Conservation (phyloP, 2,113 vertebrate genomes). For the Charadrius vociferus region DNA sequence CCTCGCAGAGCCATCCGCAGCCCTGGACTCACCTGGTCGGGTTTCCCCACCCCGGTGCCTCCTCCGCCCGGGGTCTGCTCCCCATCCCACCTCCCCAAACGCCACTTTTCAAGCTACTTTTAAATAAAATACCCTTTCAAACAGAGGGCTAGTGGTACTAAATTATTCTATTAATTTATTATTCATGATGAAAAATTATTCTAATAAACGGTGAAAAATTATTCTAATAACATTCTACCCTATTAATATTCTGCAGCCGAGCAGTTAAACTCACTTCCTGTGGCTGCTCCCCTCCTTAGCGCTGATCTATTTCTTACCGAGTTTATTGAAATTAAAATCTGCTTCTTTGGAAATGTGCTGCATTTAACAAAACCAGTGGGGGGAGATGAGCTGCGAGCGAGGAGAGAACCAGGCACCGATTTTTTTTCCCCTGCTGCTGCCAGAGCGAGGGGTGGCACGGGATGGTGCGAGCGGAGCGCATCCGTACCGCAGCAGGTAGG, state of each 20-base stretch:
- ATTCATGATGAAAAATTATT: constrained; percentile 74
- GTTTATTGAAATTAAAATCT: constrained; percentile 60
- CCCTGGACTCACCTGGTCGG: rapidly evolving
- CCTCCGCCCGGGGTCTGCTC: background rate
- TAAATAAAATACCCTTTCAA: constrained; percentile 43
- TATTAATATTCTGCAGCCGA: constrained; percentile 65
- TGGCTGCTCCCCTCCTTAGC: constrained; percentile 43
- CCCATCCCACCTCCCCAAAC: background rate
- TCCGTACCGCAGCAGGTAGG: background rate
- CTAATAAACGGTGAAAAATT: constrained; percentile 75
- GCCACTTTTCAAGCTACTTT: background rate
- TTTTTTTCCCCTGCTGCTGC: background rate
- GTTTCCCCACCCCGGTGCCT: background rate
- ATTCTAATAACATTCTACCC: constrained; percentile 69
- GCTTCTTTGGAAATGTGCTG: constrained; percentile 31
- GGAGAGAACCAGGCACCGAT: background rate
- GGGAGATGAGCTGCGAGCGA: background rate
- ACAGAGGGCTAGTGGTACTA: background rate
- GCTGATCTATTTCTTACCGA: constrained; percentile 54
- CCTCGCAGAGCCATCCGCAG: background rate
- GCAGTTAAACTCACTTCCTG: constrained; percentile 65
- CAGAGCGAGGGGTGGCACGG: background rate
- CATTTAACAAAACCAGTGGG: background rate
- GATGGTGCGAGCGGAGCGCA: rapidly evolving
- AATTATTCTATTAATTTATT: constrained; percentile 73